A percentile compares a stretch with the other conserved stretches of the same genome.
These are phyloP conservation scores for Melanotaenia boesemani DNA, from an alignment of 2,797 vertebrate species.

Conservation along the genomic window DNA sequence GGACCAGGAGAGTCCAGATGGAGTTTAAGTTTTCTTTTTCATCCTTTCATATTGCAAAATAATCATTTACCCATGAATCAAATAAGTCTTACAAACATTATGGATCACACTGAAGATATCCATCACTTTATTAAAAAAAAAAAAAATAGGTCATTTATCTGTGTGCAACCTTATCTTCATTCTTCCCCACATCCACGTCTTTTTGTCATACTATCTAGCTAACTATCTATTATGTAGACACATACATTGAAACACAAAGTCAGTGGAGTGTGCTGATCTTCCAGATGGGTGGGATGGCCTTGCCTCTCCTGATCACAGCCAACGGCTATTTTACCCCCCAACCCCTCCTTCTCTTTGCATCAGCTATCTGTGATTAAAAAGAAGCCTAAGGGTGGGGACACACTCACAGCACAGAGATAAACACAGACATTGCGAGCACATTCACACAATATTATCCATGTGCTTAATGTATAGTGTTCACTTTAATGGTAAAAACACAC, in stretches of 20 bases:
- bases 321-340: constrained; percentile 41
- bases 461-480: constrained; percentile 18
- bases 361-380: constrained; percentile 80
- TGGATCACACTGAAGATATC: not conserved
- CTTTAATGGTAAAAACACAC: constrained; percentile 1
- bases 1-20: not conserved
- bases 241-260: constrained; percentile 26
- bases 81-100: not conserved
- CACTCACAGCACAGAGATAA: constrained; percentile 42
- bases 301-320: constrained; percentile 68
- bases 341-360: constrained; percentile 58
- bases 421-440: constrained; percentile 26
- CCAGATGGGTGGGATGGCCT: constrained; percentile 78
- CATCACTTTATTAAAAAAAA: not conserved
- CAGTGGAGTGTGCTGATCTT: constrained; percentile 58
- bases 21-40: not conserved
- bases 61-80: not conserved
- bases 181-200: not conserved
- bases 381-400: constrained; percentile 54
- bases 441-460: not conserved
- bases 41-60: not conserved
- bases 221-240: constrained; percentile 25
- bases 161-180: not conserved
- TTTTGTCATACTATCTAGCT: constrained; percentile 3
- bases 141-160: not conserved